Base-by-base conservation (phyloP, 1,140 invertebrate species). In the Apis cerana region DNA sequence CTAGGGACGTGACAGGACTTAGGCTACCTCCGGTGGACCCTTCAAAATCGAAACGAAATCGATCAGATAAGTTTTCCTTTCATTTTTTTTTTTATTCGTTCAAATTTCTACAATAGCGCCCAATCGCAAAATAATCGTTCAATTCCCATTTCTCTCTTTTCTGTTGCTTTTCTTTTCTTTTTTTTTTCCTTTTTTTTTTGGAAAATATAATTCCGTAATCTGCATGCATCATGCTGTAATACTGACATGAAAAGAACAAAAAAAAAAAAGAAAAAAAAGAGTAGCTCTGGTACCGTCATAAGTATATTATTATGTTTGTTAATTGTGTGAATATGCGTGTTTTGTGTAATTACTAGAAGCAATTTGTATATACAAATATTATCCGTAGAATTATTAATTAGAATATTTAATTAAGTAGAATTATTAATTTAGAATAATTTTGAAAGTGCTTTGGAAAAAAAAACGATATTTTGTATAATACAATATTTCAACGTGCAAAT, bases 1-100 rank as follows among this genome's bases (percentile, higher is more conserved):
- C 93, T 83, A 95, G 88, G 62, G 92, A 94, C 76, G 94, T 94
- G n/a, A 95, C 94, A 85, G 95, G 93, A 91, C 92, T 95, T 52
- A 95, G 91, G 69, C 91, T 94, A 54, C 93, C 93, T 10, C 92
- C 92, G 19, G 92, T 92, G 43, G 93, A 94, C 93, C 93, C 93
- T 94, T 90, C 12, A 92, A 94, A 74, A 88, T 19, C 50, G 76
- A 82, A 62, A 50, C 27, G 13, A 72, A 52, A 8, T 75, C 33
- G 7, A 58, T 71, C 59, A 50, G 78, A 80, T 8, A 59, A 74
- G 3, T 10, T 5, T 58, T 7, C 33, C 12, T 10, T 48, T 19
- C 62, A 17, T 52, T 80, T 61, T 23, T 62, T 17, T 17, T 19
- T 59, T 56, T 3, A n/a, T 65, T 84, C 62, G 15, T 12, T 77